Percentiles rank a stretch among this genome's conserved stretches.
Evolutionary conservation across 1,140 invertebrate genomes (phyloP).

Genomic region (Lepidotrigona ventralis): DNA sequence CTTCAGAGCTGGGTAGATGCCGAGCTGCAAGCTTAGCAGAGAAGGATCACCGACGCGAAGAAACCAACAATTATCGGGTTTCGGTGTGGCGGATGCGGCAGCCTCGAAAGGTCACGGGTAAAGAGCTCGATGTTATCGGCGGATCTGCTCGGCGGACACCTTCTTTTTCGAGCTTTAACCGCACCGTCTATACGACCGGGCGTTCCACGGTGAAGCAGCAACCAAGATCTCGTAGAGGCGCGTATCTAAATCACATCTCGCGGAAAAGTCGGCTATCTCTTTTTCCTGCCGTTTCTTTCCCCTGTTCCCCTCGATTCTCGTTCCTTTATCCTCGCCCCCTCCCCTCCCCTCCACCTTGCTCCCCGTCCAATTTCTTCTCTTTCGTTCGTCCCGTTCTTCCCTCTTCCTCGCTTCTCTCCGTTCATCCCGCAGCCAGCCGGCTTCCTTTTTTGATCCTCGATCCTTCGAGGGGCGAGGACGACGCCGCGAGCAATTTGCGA

Average conservation of each 20-base stretch:
- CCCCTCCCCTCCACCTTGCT: background rate
- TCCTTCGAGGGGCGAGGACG: conserved; percentile 20
- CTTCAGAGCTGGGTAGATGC: too few relatives aligned
- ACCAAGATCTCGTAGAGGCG: conserved; percentile 24
- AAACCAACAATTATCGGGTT: conserved; percentile 38
- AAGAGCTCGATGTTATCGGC: conserved; percentile 28
- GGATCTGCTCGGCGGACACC: background rate
- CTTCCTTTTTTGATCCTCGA: conserved; percentile 27
- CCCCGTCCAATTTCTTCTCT: background rate
- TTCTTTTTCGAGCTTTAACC: background rate
- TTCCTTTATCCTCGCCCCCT: background rate
- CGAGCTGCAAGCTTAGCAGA: background rate
- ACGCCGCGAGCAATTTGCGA: conserved; percentile 53
- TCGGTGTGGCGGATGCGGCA: background rate
- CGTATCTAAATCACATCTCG: conserved; percentile 56
- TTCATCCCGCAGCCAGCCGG: conserved; percentile 3
- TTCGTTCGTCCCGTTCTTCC: background rate
- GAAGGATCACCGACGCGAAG: background rate
- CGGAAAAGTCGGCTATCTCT: conserved; percentile 40
- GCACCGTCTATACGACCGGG: conserved; percentile 1
- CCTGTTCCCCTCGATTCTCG: background rate
- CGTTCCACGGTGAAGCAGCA: background rate
- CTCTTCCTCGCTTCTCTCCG: conserved; percentile 12
- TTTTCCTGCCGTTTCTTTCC: conserved; percentile 38
- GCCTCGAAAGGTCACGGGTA: background rate